phyloP scores from a whole-genome alignment of 1,140 invertebrate genomes.

The Sycophila sp. region DNA sequence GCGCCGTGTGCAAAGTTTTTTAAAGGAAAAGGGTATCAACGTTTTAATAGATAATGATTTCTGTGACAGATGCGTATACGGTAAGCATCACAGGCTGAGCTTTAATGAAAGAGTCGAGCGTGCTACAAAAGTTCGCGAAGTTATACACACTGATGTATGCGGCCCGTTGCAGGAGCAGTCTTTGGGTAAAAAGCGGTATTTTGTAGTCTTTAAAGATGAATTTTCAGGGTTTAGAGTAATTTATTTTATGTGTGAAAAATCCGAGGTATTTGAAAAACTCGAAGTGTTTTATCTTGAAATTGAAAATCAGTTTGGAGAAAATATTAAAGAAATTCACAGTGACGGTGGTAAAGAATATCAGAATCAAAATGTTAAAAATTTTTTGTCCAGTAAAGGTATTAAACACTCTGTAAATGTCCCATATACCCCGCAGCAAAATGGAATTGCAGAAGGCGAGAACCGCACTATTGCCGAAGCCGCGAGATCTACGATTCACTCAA shows the following conservation, averaged over 20 bases:
- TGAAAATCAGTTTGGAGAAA: neutral
- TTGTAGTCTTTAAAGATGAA: conserved; percentile 44
- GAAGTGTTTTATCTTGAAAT: conserved; percentile 11
- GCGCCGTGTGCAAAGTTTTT: conserved; percentile 45
- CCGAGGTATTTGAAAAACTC: conserved; percentile 26
- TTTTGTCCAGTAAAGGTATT: conserved; percentile 15
- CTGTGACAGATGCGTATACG: conserved; percentile 32
- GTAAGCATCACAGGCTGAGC: conserved; percentile 31
- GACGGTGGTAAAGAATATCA: conserved; percentile 36
- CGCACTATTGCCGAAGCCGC: conserved; percentile 10
- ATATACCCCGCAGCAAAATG: conserved; percentile 28
- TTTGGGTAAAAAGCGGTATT: conserved; percentile 40
- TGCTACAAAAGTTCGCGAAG: conserved; percentile 13
- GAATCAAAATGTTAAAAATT: conserved; percentile 9
- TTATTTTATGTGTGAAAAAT: conserved; percentile 43
- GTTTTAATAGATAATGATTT: conserved; percentile 43
- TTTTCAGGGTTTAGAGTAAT: conserved; percentile 39
- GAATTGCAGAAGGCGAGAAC: conserved; percentile 11
- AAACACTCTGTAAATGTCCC: neutral
- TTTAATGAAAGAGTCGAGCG: conserved; percentile 20
- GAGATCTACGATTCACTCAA: neutral
- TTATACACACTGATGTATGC: conserved; percentile 44
- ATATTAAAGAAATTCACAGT: conserved; percentile 6
- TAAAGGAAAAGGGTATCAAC: conserved; percentile 47
- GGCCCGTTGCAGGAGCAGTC: conserved; percentile 40